Conservation (phyloP, 2,113 vertebrate genomes). For the Aptenodytes patagonicus region DNA sequence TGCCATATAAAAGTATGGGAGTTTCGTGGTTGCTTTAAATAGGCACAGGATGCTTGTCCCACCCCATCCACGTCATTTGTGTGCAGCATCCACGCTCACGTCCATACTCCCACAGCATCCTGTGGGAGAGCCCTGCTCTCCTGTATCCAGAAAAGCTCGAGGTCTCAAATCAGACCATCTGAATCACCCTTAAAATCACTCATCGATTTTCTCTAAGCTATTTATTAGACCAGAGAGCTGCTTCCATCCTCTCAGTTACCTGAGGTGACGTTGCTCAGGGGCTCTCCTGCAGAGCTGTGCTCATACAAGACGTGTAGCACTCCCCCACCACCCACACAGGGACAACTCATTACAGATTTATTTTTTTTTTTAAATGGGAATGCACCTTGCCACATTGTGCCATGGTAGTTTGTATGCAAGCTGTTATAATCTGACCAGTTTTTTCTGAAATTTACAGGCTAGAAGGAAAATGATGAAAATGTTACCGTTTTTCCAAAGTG, state of each 20-base stretch:
- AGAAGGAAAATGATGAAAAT: conserved; percentile 58
- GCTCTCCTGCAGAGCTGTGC: not conserved
- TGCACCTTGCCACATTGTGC: not conserved
- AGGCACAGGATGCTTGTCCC: not conserved
- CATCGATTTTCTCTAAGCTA: not conserved
- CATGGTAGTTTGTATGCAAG: not conserved
- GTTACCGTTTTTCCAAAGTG: conserved; percentile 51
- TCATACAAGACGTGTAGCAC: fast-evolving
- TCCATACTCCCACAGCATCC: not conserved
- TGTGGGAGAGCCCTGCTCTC: not conserved
- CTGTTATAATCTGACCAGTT: not conserved
- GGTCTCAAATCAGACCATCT: not conserved
- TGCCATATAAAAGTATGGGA: not conserved
- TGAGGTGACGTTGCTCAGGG: not conserved
- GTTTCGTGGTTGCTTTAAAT: not conserved
- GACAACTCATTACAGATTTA: not conserved
- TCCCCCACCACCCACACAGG: not conserved
- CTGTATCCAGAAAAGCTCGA: not conserved
- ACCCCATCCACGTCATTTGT: not conserved
- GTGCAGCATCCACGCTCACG: not conserved
- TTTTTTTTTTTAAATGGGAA: not conserved
- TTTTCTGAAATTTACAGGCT: conserved; percentile 37
- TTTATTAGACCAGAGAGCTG: not conserved
- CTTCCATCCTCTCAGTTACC: not conserved
- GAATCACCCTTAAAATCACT: not conserved